Evolutionary conservation across 2,113 vertebrate genomes (phyloP), one percentile per base, ranked within the genome.

Genomic region (Cyprinodon brontotheroides): DNA sequence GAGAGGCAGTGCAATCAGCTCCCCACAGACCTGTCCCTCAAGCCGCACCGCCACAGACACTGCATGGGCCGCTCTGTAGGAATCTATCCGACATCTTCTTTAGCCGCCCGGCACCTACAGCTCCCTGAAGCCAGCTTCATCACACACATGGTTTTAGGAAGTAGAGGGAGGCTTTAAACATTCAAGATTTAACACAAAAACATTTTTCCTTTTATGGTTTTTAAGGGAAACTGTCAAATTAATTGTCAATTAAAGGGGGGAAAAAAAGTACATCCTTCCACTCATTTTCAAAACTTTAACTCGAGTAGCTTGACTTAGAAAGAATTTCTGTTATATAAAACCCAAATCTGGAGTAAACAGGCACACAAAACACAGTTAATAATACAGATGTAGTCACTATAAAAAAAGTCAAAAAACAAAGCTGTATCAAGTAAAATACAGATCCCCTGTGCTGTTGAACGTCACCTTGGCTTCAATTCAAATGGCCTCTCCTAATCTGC

Each of bases 1-100:
- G 95, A 96, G 96, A 90, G 92, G 75, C 89, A 82, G 75, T 53
- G 93, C 95, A 95, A 95, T 96, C 96, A 97, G 95, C 95, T 94
- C 95, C 90, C 96, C 95, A 87, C 93, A 94, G 91, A 94, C 89
- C 47, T 57, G 81, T 86, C 90, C 91, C 90, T 89, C 84, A 70
- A 91, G 92, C 87, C 87, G 78, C 88, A 75, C 41, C 41, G 70
- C 74, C 74, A 66, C 66, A 61, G 70, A 65, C 71, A 68, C 82
- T 59, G 67, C 11, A 7, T 81, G 65, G 65, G 78, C 72, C 65
- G 8, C 72, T 78, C 75, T 81, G 48, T 75, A 78, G 78, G 72
- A 86, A 85, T 48, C 72, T 83, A 79, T 78, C 79, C 72, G 72
- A 78, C 77, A 64, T 20, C 15, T 73, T 61, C 60, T 68, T 78